These are phyloP conservation scores for Nematostella vectensis DNA, from an alignment of 92 coral and sea anemone genomes.

Conservation along the genomic window DNA sequence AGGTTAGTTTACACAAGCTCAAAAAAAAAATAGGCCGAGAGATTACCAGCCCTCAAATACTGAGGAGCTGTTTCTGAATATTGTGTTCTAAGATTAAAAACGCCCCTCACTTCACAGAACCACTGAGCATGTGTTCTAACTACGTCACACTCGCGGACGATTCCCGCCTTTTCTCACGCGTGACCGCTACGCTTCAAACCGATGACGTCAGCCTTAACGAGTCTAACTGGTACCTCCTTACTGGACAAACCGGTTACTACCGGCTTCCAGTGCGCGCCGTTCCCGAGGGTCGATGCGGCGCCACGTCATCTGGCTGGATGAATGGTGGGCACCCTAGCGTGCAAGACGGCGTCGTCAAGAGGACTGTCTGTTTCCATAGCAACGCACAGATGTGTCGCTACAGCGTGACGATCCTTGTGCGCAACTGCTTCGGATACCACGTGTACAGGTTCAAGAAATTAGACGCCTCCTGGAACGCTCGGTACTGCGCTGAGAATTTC, in stretches of 20 bases:
- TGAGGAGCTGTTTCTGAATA: too few species aligned
- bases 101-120: too few species aligned
- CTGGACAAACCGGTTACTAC: background rate
- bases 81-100: too few species aligned
- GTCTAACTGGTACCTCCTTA: background rate
- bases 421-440: background rate
- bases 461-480: background rate
- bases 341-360: conserved; percentile 12
- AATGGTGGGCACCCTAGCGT: conserved; percentile 12
- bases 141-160: too few species aligned
- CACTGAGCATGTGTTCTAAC: too few species aligned
- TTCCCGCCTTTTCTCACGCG: too few species aligned
- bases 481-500: background rate
- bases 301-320: conserved; percentile 15
- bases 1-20: too few species aligned
- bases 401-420: conserved; percentile 1
- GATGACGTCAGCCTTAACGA: background rate
- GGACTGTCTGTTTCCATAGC: conserved; percentile 13
- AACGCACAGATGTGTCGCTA: conserved; percentile 3
- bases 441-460: conserved; percentile 3
- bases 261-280: background rate
- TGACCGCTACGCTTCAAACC: background rate
- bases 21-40: too few species aligned
- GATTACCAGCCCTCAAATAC: too few species aligned
- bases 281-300: conserved; percentile 10